Evolutionary conservation across 2,888 invertebrate genomes (phyloP), one percentile per base, ranked within the genome.

Genomic region (Dendrolimus houi): DNA sequence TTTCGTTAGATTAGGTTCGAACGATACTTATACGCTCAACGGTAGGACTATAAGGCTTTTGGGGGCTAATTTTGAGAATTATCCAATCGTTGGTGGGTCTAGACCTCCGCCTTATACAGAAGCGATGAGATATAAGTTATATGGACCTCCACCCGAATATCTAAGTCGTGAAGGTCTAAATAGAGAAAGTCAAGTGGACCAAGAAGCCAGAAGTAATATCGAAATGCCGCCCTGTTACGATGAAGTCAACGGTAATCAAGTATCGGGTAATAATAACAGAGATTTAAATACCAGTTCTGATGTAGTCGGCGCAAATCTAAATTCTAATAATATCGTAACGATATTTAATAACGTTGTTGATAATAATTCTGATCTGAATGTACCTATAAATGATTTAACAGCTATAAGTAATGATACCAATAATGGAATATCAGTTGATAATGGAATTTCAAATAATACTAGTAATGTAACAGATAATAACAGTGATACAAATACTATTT

Each of bases 131-230:
- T 82, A 83, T 58, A 89, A 89, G 52, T 62, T 77, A 3, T 82
- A 79, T 53, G 92, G 92, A 0, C 92, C 92, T 0, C 92, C 92
- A 0, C 92, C 92, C 0, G 82, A 84, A 6, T 86, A 87, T 59
- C 54, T 85, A 0, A 82, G 84, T 40, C 63, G 85, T 0, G 87
- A 86, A 12, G 74, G 71, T 0, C 59, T 87, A 0, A 75, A 83
- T 41, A 58, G 60, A 1, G 56, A 64, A 0, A 66, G 69, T 0
- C 70, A 68, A 1, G 78, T 69, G 0, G 86, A 85, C 41, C 75
- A 75, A 17, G 83, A 83, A 56, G 86, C 86, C 0, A 70, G 80
- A 1, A 77, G 56, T 62, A 86, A 87, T 47, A 57, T 86, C 0
- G 89, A 89, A 68, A 80, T 86, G 85, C 89, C 89, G 0, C 89